Percentiles rank a stretch among this genome's conserved stretches.
These are phyloP conservation scores for Gymnocheta viridis DNA, from an alignment of 2,888 invertebrate genomes.

Conservation along the genomic window DNA sequence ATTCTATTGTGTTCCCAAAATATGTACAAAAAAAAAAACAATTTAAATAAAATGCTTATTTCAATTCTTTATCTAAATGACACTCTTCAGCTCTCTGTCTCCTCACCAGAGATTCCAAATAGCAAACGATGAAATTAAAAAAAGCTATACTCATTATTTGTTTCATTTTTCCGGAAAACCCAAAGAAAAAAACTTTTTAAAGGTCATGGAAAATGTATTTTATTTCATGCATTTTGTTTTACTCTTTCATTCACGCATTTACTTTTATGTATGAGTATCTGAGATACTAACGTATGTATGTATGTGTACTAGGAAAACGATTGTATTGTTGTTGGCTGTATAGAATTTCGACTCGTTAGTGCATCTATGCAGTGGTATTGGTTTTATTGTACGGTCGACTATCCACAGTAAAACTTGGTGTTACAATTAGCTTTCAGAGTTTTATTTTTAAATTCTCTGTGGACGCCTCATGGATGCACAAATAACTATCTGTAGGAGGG, in stretches of 20 bases:
- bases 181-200: slow-evolving; percentile 48
- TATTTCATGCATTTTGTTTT: slow-evolving; percentile 32
- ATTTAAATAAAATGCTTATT: slow-evolving; percentile 5
- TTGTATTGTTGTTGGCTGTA: too few species aligned
- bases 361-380: too few species aligned
- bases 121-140: neutral
- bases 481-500: too few species aligned
- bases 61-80: neutral
- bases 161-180: slow-evolving; percentile 15
- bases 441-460: too few species aligned
- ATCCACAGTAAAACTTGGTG: too few species aligned
- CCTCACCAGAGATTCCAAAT: neutral
- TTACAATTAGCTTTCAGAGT: too few species aligned
- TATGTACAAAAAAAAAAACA: neutral
- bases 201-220: slow-evolving; percentile 64
- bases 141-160: slow-evolving; percentile 55
- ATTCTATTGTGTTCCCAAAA: neutral
- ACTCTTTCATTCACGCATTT: neutral
- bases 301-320: neutral
- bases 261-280: neutral
- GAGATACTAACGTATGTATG: neutral
- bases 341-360: too few species aligned
- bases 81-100: neutral
- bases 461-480: too few species aligned
- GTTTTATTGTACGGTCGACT: too few species aligned